A percentile compares a stretch with the other conserved stretches of the same genome.
These are phyloP conservation scores for Setipinna tenuifilis DNA, from an alignment of 2,797 vertebrate genomes.

Conservation along the genomic window DNA sequence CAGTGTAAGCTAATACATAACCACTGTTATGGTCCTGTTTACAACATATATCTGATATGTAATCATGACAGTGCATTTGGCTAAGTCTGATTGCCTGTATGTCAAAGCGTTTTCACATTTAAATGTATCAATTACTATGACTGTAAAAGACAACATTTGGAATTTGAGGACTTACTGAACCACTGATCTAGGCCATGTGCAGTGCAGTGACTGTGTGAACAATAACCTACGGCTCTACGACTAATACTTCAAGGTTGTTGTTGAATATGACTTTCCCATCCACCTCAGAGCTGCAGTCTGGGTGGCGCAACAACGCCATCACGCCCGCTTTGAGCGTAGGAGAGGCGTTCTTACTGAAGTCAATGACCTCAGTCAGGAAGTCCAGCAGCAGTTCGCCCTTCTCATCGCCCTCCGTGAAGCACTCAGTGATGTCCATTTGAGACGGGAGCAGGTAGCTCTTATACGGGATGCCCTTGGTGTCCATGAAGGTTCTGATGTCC, in stretches of 20 bases:
- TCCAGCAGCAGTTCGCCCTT: constrained; percentile 89
- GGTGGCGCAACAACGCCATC: constrained; percentile 78
- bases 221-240: constrained; percentile 70
- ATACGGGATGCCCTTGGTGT: constrained; percentile 75
- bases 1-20: neutral
- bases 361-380: constrained; percentile 85
- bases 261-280: constrained; percentile 86
- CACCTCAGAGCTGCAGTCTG: constrained; percentile 78
- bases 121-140: too few relatives aligned
- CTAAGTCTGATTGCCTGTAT: neutral
- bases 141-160: too few relatives aligned
- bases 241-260: constrained; percentile 80
- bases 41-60: neutral
- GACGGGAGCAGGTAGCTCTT: constrained; percentile 78
- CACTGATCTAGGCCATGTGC: too few relatives aligned
- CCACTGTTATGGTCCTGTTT: neutral
- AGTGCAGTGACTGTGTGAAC: neutral
- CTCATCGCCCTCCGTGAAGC: constrained; percentile 83
- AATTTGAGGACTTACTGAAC: too few relatives aligned
- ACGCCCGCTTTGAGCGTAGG: constrained; percentile 80
- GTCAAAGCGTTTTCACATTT: neutral
- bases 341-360: constrained; percentile 83
- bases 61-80: neutral
- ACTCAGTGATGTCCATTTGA: constrained; percentile 89
- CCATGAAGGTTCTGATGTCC: constrained; percentile 77